Evolutionary conservation across 1,140 invertebrate genomes (phyloP), one percentile per base, ranked within the genome.

Genomic region (Chlorops oryzae): DNA sequence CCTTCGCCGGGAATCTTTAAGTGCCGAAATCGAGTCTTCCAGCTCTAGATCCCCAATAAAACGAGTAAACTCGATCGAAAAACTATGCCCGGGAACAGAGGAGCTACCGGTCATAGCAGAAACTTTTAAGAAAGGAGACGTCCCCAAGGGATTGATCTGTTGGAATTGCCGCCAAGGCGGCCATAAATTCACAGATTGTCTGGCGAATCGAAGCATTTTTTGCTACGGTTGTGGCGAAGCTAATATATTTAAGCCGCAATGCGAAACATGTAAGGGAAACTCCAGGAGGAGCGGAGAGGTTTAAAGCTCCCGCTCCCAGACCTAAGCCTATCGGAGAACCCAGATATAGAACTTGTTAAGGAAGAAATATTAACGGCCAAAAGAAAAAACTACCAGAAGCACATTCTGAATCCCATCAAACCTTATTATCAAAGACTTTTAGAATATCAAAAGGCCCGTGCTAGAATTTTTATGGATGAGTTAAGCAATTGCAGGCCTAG

Each of bases 181-280:
- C 9, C 52, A 50, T 32, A 46, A 48, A 18, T 50, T 45, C 22
- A 21, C 40, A 9, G 48, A 50, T 34, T 54, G 52, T 41, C 40
- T 46, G 24, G 44, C 18, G 24, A 15, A 28, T 21, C n/a, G 47
- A 32, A 43, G 34, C 2, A 39, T 50, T 12, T 50, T 53, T 43
- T 53, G 47, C 24, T 54, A 50, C 20, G 42, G 35, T 15, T 54
- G 47, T 41, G 42, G 47, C 21, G 20, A n/a, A 28, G 10, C 9
- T 13, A 25, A 47, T 41, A 35, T 40, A 2, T 52, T 28, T 40
- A 52, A 35, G 24, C 43, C 45, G 2, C 15, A 38, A 27, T 47
- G 43, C 12, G n/a, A 21, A 18, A 15, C 28, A 2, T 52, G 44
- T 40, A 21, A 21, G 34, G 47, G 34, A 48, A 27, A 39, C 24